Evolutionary conservation across 2,888 invertebrate genomes (phyloP).

Genomic region (Euphydryas editha): DNA sequence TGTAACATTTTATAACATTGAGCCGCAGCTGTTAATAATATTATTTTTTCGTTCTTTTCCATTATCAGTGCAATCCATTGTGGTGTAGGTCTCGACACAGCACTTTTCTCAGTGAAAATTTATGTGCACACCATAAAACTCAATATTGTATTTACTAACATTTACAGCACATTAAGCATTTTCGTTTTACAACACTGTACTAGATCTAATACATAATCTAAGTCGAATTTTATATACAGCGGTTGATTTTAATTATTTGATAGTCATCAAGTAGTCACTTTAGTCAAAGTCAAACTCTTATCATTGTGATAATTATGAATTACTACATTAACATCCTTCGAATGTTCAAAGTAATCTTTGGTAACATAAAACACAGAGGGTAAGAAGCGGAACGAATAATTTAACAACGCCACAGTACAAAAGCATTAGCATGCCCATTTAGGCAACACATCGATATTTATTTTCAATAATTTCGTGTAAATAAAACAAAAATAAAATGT

Average conservation of each 20-base stretch:
- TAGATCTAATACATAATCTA: slow-evolving; percentile 63
- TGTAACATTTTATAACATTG: slow-evolving; percentile 22
- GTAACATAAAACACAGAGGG: slow-evolving; percentile 70
- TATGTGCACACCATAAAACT: slow-evolving; percentile 35
- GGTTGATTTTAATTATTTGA: slow-evolving; percentile 54
- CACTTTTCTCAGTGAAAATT: slow-evolving; percentile 41
- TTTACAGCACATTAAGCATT: slow-evolving; percentile 44
- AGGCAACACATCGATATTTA: slow-evolving; percentile 68
- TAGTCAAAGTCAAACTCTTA: slow-evolving; percentile 83
- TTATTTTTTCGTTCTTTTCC: slow-evolving; percentile 19
- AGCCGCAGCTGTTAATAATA: slow-evolving; percentile 17
- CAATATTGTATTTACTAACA: slow-evolving; percentile 36
- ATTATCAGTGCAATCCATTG: slow-evolving; percentile 22
- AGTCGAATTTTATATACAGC: slow-evolving; percentile 52
- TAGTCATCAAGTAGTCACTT: too few relatives aligned
- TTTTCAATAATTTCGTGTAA: slow-evolving; percentile 52
- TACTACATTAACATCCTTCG: slow-evolving; percentile 63
- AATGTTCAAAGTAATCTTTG: slow-evolving; percentile 58
- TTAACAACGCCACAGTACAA: slow-evolving; percentile 76
- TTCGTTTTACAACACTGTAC: slow-evolving; percentile 42
- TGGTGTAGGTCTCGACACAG: slow-evolving; percentile 35
- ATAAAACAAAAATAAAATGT: slow-evolving; percentile 52
- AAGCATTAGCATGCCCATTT: slow-evolving; percentile 78
- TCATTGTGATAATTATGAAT: slow-evolving; percentile 72
- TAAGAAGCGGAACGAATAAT: slow-evolving; percentile 69